Percentiles rank a stretch among this genome's conserved stretches.
phyloP scores from a whole-genome alignment of 1,140 invertebrate species.

The Lordiphosa collinella region DNA sequence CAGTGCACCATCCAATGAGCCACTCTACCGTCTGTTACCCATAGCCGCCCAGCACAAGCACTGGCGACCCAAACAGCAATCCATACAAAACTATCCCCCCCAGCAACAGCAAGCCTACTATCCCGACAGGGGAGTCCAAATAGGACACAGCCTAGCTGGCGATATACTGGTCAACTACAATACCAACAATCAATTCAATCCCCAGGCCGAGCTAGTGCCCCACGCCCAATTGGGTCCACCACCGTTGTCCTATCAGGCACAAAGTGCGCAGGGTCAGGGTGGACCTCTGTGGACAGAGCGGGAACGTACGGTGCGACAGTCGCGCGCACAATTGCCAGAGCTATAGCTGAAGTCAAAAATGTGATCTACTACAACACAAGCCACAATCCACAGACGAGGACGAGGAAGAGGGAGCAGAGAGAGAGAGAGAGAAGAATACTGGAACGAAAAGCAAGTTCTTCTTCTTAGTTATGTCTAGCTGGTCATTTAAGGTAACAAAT shows the following conservation, averaged over 20 bases:
- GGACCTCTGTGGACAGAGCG: conserved; percentile 42
- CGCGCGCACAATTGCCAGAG: conserved; percentile 42
- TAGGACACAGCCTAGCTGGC: conserved; percentile 55
- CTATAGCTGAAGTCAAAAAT: conserved; percentile 4
- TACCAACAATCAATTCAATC: conserved; percentile 81
- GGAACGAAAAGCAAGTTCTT: no score
- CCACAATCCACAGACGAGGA: not conserved
- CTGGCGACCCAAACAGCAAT: conserved; percentile 35
- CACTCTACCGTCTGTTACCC: conserved; percentile 58
- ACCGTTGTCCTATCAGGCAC: conserved; percentile 67
- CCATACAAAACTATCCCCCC: conserved; percentile 17
- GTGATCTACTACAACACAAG: conserved; percentile 8
- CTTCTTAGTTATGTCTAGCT: conserved; percentile 22
- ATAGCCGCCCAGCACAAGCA: conserved; percentile 63
- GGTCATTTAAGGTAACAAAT: conserved; percentile 37
- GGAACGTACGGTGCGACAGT: conserved; percentile 38
- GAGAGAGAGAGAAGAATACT: no score
- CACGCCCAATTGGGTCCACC: conserved; percentile 56
- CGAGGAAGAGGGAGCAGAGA: not conserved
- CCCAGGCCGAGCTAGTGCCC: conserved; percentile 84
- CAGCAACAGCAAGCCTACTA: conserved; percentile 46
- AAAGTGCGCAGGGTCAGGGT: conserved; percentile 37
- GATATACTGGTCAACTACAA: conserved; percentile 64
- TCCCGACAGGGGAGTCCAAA: conserved; percentile 46
- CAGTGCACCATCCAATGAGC: conserved; percentile 42